Conservation (phyloP, 2,888 invertebrate genomes). For the Helicoverpa assulta region DNA sequence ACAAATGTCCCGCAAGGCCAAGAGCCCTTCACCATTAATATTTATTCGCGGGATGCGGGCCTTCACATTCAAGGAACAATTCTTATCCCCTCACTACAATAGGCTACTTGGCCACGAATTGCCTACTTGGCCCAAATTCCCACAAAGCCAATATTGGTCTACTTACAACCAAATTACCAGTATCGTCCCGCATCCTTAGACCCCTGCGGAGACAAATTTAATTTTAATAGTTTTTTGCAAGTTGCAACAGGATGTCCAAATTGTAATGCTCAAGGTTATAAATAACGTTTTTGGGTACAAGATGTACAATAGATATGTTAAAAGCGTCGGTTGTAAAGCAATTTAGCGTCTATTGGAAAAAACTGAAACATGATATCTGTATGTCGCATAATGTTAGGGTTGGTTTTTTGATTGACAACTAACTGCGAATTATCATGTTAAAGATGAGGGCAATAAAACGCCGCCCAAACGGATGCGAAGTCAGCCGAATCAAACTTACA, state of each 20-base stretch:
- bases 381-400: constrained; percentile 18
- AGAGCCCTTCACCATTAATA: constrained; percentile 73
- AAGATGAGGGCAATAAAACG: constrained; percentile 28
- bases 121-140: constrained; percentile 79
- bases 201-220: constrained; percentile 79
- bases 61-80: constrained; percentile 81
- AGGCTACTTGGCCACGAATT: constrained; percentile 77
- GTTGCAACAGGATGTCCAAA: constrained; percentile 58
- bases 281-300: constrained; percentile 38
- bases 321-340: constrained; percentile 16
- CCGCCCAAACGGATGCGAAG: constrained; percentile 55
- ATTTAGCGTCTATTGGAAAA: constrained; percentile 26
- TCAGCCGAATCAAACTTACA: constrained; percentile 54
- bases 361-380: constrained; percentile 35
- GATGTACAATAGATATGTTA: constrained; percentile 29
- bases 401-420: constrained; percentile 34
- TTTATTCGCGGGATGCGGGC: constrained; percentile 86
- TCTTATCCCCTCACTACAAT: constrained; percentile 85
- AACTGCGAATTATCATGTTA: constrained; percentile 28
- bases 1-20: constrained; percentile 42
- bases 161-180: constrained; percentile 83
- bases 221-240: constrained; percentile 71
- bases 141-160: constrained; percentile 64
- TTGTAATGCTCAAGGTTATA: constrained; percentile 42
- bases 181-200: constrained; percentile 86